Evolutionary conservation across 2,113 vertebrate genomes (phyloP).

Genomic region (Acanthochromis polyacanthus): DNA sequence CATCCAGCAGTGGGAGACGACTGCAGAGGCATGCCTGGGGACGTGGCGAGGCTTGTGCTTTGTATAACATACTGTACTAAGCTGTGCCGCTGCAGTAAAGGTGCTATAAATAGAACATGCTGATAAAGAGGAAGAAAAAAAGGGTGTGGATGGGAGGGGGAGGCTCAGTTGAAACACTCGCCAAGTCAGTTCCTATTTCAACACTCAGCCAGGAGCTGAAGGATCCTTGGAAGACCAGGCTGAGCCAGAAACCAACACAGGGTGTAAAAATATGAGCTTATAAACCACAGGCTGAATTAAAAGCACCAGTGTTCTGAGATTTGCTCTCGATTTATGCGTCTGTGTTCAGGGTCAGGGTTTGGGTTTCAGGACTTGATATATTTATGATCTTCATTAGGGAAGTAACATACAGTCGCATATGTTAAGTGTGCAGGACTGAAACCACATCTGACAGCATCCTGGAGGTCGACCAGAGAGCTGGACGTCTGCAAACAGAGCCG

Average conservation of each 20-base stretch:
- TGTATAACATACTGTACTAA: constrained; percentile 77
- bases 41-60: constrained; percentile 64
- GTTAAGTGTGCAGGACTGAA: background rate
- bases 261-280: background rate
- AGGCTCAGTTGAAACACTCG: constrained; percentile 53
- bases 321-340: constrained; percentile 37
- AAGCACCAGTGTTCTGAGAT: constrained; percentile 13
- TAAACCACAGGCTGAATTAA: background rate
- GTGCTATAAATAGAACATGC: constrained; percentile 80
- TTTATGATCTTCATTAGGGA: constrained; percentile 47
- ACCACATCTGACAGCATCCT: constrained; percentile 9
- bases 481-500: background rate
- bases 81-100: constrained; percentile 65
- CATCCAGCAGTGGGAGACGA: constrained; percentile 27
- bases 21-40: constrained; percentile 53
- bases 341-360: background rate
- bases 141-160: background rate
- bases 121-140: constrained; percentile 69
- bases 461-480: background rate
- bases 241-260: constrained; percentile 28
- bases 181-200: constrained; percentile 55
- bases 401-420: background rate
- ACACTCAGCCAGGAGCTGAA: constrained; percentile 28
- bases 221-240: constrained; percentile 38
- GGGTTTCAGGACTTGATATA: constrained; percentile 14